Conservation (phyloP, 2,797 vertebrate species). For the Sarcophilus harrisii region DNA sequence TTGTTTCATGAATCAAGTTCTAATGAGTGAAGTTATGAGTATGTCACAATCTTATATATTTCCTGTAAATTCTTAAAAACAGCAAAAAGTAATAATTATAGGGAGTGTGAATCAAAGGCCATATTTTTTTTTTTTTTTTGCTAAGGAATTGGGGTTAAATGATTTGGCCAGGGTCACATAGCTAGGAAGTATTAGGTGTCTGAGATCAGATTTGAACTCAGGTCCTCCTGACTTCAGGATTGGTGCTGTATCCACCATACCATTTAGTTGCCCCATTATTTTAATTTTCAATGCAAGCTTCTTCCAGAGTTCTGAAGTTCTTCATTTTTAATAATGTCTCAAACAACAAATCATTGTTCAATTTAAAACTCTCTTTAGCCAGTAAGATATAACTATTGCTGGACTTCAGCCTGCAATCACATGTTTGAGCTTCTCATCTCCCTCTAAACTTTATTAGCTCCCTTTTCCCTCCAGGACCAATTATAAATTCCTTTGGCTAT, state of each 20-base stretch:
- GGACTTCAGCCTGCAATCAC: slow-evolving; percentile 37
- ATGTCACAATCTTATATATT: slow-evolving; percentile 17
- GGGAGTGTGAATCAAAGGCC: slow-evolving; percentile 27
- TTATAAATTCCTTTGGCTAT: neutral
- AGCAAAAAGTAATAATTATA: slow-evolving; percentile 39
- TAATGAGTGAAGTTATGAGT: slow-evolving; percentile 25
- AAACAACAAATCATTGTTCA: slow-evolving; percentile 19
- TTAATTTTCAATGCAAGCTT: neutral
- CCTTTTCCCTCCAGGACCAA: neutral
- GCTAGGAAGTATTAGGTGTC: too few species aligned
- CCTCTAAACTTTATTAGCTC: neutral
- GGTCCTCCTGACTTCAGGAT: too few species aligned
- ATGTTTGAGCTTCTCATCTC: neutral
- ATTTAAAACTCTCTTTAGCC: slow-evolving; percentile 52
- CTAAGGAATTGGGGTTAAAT: too few species aligned
- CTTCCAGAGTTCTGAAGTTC: neutral
- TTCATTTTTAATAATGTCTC: neutral
- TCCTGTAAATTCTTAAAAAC: slow-evolving; percentile 47
- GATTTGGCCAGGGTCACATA: too few species aligned
- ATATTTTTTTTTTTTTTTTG: neutral
- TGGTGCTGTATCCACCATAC: too few species aligned
- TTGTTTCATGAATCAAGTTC: neutral
- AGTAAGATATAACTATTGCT: slow-evolving; percentile 29
- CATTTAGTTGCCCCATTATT: neutral
- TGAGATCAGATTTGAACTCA: too few species aligned